phyloP scores from a whole-genome alignment of 2,888 invertebrate species.

The Lottia scabra region DNA sequence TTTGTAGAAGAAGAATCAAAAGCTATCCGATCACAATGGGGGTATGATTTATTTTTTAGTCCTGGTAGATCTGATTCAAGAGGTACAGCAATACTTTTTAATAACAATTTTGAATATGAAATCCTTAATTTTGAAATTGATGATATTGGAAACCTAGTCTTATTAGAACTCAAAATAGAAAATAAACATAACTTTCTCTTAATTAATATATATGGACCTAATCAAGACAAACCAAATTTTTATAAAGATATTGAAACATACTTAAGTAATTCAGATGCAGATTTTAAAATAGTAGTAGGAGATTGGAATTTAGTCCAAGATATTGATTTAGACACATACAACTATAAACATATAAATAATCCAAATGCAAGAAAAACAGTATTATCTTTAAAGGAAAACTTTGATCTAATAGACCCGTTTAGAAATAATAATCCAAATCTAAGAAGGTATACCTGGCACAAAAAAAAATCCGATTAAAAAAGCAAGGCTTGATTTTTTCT shows the following conservation, averaged over 20 bases:
- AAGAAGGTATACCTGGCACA: conserved; percentile 13
- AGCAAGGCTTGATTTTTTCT: conserved; percentile 6
- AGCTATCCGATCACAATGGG: background rate
- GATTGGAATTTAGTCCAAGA: background rate
- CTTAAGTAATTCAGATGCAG: background rate
- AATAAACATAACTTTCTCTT: background rate
- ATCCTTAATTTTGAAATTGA: background rate
- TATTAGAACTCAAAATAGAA: background rate
- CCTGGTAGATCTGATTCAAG: background rate
- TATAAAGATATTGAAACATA: background rate
- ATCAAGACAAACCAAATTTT: background rate
- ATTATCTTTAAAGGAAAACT: background rate
- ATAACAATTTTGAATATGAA: background rate
- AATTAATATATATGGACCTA: background rate
- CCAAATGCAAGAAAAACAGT: background rate
- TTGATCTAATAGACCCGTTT: conserved; percentile 14
- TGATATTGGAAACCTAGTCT: background rate
- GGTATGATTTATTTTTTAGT: background rate
- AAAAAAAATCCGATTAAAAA: conserved; percentile 19
- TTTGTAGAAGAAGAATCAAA: background rate
- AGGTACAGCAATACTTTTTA: background rate
- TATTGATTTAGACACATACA: background rate
- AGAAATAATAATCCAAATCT: background rate
- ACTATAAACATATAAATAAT: background rate
- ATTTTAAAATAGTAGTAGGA: background rate